Evolutionary conservation across 2,113 vertebrate species (phyloP).

Genomic region (Xiphorhynchus elegans): DNA sequence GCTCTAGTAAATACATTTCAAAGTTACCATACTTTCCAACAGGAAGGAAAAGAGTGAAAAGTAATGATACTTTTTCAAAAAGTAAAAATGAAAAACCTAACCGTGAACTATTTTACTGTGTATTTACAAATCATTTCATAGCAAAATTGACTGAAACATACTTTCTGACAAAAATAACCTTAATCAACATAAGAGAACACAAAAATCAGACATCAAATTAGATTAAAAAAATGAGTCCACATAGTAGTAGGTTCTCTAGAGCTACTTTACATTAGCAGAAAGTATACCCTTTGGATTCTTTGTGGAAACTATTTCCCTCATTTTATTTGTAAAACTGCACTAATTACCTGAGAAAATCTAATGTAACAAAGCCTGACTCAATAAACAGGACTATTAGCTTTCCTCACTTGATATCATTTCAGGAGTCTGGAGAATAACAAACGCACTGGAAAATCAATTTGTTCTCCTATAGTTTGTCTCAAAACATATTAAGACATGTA

Average conservation of each 20-base stretch:
- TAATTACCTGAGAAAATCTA: conserved; percentile 30
- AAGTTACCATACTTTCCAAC: background rate
- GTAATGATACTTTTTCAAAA: background rate
- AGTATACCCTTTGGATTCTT: background rate
- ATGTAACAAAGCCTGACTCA: background rate
- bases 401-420: background rate
- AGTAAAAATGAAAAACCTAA: background rate
- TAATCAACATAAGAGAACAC: background rate
- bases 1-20: background rate
- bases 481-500: background rate
- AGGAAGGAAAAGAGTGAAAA: background rate
- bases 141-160: background rate
- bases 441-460: background rate
- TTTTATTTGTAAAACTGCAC: background rate
- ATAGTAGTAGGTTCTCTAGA: background rate
- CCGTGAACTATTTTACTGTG: background rate
- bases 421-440: background rate
- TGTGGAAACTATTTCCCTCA: background rate
- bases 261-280: background rate
- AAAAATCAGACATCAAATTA: background rate
- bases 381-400: conserved; percentile 17
- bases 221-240: background rate
- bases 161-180: background rate
- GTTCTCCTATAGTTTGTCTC: background rate
- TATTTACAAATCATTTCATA: background rate